These are phyloP conservation scores for Drosophila parabipectinata DNA, from an alignment of 1,140 invertebrate genomes.

Conservation along the genomic window DNA sequence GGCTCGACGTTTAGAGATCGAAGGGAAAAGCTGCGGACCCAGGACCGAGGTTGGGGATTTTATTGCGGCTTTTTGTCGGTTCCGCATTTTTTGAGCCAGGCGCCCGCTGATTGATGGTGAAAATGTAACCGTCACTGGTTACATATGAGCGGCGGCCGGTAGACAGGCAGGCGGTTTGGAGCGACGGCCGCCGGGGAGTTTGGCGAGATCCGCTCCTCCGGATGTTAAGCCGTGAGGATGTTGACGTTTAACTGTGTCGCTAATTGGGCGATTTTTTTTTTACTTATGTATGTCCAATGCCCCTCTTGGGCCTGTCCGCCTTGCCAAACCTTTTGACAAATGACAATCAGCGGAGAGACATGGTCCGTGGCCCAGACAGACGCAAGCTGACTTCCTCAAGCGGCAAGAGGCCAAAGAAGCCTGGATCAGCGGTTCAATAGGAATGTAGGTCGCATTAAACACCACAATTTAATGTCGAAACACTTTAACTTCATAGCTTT, in stretches of 20 bases:
- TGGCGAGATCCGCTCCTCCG: slow-evolving; percentile 44
- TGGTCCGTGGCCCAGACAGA: slow-evolving; percentile 43
- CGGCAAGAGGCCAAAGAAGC: slow-evolving; percentile 20
- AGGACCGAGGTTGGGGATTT: slow-evolving; percentile 38
- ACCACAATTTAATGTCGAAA: slow-evolving; percentile 40
- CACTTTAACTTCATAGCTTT: slow-evolving; percentile 16
- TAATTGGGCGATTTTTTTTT: slow-evolving; percentile 71
- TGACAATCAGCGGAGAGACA: slow-evolving; percentile 59
- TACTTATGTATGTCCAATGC: neutral
- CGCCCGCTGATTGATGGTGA: slow-evolving; percentile 67
- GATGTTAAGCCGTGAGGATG: slow-evolving; percentile 78
- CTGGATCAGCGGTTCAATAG: slow-evolving; percentile 34
- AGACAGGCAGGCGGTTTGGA: slow-evolving; percentile 2
- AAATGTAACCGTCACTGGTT: slow-evolving; percentile 78
- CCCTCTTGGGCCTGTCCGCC: slow-evolving; percentile 15
- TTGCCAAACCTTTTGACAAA: slow-evolving; percentile 62
- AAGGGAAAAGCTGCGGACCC: slow-evolving; percentile 15
- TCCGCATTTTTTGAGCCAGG: slow-evolving; percentile 62
- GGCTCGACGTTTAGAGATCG: slow-evolving; percentile 28
- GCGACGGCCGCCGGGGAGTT: slow-evolving; percentile 2
- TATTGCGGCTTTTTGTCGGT: slow-evolving; percentile 50
- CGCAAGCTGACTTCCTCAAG: slow-evolving; percentile 42
- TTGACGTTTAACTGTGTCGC: slow-evolving; percentile 80
- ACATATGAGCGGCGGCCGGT: slow-evolving; percentile 34
- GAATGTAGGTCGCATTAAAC: slow-evolving; percentile 56